Evolutionary conservation across 1,140 invertebrate genomes (phyloP).

Genomic region (Drosophila funebris): DNA sequence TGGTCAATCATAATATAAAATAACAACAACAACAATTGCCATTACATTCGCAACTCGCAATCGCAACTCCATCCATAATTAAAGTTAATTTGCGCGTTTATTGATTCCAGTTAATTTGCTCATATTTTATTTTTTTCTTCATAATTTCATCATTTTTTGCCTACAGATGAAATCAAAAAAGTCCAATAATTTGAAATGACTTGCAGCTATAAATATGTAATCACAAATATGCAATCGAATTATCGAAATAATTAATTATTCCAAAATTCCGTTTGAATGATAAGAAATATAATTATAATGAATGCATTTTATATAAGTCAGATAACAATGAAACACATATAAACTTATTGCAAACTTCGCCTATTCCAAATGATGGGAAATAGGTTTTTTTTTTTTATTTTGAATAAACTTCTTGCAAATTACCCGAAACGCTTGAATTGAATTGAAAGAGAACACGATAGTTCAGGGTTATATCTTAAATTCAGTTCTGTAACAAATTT

Average conservation of each 20-base stretch:
- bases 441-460: too few relatives aligned
- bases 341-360: too few relatives aligned
- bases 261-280: neutral
- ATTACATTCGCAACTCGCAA: slow-evolving; percentile 16
- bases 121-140: neutral
- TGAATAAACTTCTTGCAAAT: too few relatives aligned
- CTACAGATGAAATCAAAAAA: slow-evolving; percentile 14
- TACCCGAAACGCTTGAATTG: too few relatives aligned
- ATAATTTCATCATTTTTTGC: slow-evolving; percentile 7
- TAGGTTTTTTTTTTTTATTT: too few relatives aligned
- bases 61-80: slow-evolving; percentile 60
- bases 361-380: too few relatives aligned
- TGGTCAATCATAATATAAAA: slow-evolving; percentile 28
- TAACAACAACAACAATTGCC: slow-evolving; percentile 22
- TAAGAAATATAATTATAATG: neutral
- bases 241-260: neutral
- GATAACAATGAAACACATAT: too few relatives aligned
- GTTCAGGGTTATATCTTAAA: too few relatives aligned
- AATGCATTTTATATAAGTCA: neutral
- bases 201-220: slow-evolving; percentile 25
- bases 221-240: neutral
- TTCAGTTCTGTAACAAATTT: too few relatives aligned
- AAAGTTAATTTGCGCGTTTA: slow-evolving; percentile 53
- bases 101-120: slow-evolving; percentile 38
- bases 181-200: slow-evolving; percentile 19